A percentile compares a stretch with the other conserved stretches of the same genome.
These are phyloP conservation scores for Chrysaora quinquecirrha DNA, from an alignment of 30 jellyfish, hydroid and myxozoan genomes.

Conservation along the genomic window DNA sequence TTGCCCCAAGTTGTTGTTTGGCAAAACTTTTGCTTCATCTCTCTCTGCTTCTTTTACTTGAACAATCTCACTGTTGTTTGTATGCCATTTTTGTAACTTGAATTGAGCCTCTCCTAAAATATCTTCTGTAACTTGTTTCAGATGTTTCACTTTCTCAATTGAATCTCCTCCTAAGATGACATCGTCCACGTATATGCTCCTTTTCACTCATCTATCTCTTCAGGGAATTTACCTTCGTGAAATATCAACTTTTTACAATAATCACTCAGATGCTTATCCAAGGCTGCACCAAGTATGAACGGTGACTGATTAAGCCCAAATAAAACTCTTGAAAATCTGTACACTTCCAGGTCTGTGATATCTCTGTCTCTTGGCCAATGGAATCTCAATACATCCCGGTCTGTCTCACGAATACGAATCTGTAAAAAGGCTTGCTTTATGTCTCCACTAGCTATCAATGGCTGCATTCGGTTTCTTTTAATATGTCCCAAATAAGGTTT, in stretches of 20 bases:
- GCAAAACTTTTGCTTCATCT: too few relatives aligned
- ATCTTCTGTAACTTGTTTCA: background rate
- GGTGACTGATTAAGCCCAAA: too few relatives aligned
- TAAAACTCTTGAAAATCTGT: too few relatives aligned
- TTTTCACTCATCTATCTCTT: too few relatives aligned
- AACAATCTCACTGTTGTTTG: too few relatives aligned
- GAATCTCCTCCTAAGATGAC: background rate
- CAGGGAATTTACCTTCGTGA: too few relatives aligned
- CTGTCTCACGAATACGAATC: background rate
- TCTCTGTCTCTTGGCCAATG: too few relatives aligned
- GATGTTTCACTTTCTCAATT: background rate
- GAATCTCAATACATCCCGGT: slow-evolving; percentile 4
- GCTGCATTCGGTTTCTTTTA: background rate
- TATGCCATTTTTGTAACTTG: slow-evolving; percentile 6
- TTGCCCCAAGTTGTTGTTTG: slow-evolving; percentile 28
- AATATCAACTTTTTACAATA: background rate
- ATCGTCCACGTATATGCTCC: background rate
- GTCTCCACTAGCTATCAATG: background rate
- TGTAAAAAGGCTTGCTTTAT: slow-evolving; percentile 13
- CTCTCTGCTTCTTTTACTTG: too few relatives aligned
- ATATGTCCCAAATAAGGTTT: background rate
- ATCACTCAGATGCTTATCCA: too few relatives aligned
- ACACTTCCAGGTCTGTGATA: too few relatives aligned
- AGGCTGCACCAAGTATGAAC: too few relatives aligned
- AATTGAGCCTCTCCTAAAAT: background rate